Base-by-base conservation (phyloP, 2,888 invertebrate species). In the Gibbula magus region DNA sequence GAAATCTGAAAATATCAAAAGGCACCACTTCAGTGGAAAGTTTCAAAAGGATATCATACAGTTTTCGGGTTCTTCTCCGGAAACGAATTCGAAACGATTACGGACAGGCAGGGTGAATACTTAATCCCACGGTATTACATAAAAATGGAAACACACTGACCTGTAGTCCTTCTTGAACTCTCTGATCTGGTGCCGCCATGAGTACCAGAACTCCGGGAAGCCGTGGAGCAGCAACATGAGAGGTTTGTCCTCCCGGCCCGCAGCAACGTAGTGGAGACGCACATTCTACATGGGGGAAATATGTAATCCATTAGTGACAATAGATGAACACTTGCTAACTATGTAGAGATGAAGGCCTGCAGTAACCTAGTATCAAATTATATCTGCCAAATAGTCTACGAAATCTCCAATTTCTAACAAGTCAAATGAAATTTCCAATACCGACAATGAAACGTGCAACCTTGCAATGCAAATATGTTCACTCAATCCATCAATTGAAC, bases 161-260 rank as follows among this genome's bases (percentile, higher is more conserved):
- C 92, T 90, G 85, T 90, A 91, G 77, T 90, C 87, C 73, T 90
- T 88, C 56, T 94, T 94, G 86, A 96, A 96, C 82, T 95, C 94
- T 52, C 94, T 92, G 10, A 96, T 93, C 92, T 96, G 96, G 91
- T 95, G 94, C 78, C 96, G 93, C 96, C 96, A 96, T 0, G 95
- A 95, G 91, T 95, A 96, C 96, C 96, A 96, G 89, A 96, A 96
- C 89, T 96, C 96, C 0, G 96, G 96, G 88, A 95, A 96, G 18
- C 96, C 96, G 89, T 96, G 96, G 0, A 96, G 86, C 87, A 96
- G 95, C 66, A 96, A 83, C 94, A 96, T 95, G 79, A 96, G 92
- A 0, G 95, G 95, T 85, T 95, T 95, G 0, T 93, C 92, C 1
- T 93, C 91, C 85, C 95, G 94, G 0, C 96, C 96, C 83, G 94